Evolutionary conservation across 2,113 vertebrate species (phyloP), one percentile per base, ranked within the genome.

Genomic region (Pyrgilauda ruficollis): DNA sequence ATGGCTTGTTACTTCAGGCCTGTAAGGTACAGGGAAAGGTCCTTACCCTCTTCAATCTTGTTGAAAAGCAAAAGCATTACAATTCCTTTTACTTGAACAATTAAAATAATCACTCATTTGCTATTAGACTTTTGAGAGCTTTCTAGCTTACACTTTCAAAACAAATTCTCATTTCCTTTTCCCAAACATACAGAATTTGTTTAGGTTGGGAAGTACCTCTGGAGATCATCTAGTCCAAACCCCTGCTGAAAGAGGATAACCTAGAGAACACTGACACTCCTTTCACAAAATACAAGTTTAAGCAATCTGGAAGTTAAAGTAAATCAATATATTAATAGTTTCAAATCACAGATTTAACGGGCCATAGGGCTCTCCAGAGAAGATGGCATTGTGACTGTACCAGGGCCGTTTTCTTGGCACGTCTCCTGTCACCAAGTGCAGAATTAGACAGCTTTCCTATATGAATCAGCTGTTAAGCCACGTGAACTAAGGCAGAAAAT

Each of bases 381-480:
- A 70, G 62, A 74, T 3, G 23, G 43, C 17, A 59, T 35, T 79
- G 61, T 59, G 85, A 55, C 26, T 81, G 62, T 14, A 80, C 11
- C 49, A 75, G 74, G 63, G 31, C 35, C 44, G n/a, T 92, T 94
- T 95, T 88, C 89, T 84, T 90, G 90, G 94, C 93, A 33, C 11
- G 15, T 21, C 49, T 86, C 91, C 94, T 76, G 92, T 93, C 95
- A 90, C 89, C 90, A 73, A 87, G 93, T 66, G 66, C 43, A 90
- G 79, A 93, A 95, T 96, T 95, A 97, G 50, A 77, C 31, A 89
- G 93, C 81, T 96, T 63, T 81, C 89, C 88, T 87, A 8, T 52
- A 68, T 46, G 53, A 90, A 95, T 96, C 96, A 96, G 94, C 91
- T 93, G 95, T 84, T 90, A 89, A 49, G 59, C 93, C 96, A 97